phyloP scores from a whole-genome alignment of 2,797 vertebrate species.

The Sciurus vulgaris region DNA sequence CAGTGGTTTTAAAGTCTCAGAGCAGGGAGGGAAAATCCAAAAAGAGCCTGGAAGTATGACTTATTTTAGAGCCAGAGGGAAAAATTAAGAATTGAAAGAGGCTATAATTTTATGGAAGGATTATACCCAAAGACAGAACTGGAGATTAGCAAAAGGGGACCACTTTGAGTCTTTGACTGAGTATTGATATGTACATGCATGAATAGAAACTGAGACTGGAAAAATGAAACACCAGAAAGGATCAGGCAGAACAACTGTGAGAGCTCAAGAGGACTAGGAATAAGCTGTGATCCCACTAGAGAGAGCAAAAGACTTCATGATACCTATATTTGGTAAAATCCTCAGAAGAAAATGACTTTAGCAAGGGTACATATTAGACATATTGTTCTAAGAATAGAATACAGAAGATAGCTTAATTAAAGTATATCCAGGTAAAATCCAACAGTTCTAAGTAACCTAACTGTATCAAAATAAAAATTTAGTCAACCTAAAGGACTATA shows the following conservation, averaged over 20 bases:
- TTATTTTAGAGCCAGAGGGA: background rate
- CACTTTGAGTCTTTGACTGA: background rate
- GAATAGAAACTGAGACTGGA: background rate
- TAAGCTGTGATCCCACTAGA: background rate
- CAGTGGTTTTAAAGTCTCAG: background rate
- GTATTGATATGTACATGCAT: background rate
- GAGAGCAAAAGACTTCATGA: background rate
- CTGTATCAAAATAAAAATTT: background rate
- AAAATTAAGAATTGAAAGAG: background rate
- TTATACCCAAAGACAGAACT: background rate
- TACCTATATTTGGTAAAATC: background rate
- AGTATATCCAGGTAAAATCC: background rate
- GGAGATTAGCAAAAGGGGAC: background rate
- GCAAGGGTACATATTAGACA: background rate
- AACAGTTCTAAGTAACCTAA: background rate
- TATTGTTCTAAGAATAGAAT: background rate
- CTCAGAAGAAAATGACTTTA: background rate
- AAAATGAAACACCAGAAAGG: background rate
- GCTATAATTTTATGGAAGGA: background rate
- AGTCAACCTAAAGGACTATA: background rate
- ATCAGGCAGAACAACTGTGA: background rate
- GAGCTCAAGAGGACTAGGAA: background rate
- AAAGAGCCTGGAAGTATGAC: background rate
- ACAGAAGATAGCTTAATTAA: background rate
- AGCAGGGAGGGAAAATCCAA: background rate